Base-by-base conservation (phyloP, 2,888 invertebrate species). In the Ectropis crepuscularia region DNA sequence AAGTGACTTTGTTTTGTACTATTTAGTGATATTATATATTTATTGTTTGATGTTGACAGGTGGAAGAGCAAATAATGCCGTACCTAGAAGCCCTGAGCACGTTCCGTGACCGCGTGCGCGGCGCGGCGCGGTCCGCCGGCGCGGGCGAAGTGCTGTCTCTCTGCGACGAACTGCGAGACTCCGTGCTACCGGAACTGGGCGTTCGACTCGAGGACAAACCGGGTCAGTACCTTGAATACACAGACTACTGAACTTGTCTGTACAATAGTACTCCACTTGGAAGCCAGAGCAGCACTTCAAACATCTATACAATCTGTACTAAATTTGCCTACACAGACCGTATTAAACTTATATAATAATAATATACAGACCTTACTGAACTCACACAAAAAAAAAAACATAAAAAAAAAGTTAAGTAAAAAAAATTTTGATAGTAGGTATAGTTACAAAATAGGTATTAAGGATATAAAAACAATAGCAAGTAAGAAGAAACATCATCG, bases 151-250 rank as follows among this genome's bases (percentile, higher is more conserved):
- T 99, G 77, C 92, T 99, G 57, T 91, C 95, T 76, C 94, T 97
- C 63, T 99, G 99, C 89, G 99, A 99, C 88, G 89, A 89, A 59
- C 91, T 99, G 45, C 93, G 99, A 0, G 99, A 99, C 89, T 95
- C 95, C 54, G 93, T 96, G 54, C 90, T 99, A 73, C 99, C 99
- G 0, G 96, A 96, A 74, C 94, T 99, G 28, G 99, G 99, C 10
- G 98, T 99, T 5, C 94, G 99, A 5, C 93, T 99, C 7, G 99
- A 99, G 88, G 99, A 99, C 84, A 95, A 95, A 70, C 96, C 97
- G 73, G 96, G 95, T 93, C 45, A 12, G 50, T 60, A 10, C 9
- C 28, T 28, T 8, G 6, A 5, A 48, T 16, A 8, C 47, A 28
- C 7, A 41, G 9, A 1, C 47, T 47, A 28, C 16, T 28, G 7